Percentiles rank a stretch among this genome's conserved stretches.
phyloP scores from a whole-genome alignment of 2,797 vertebrate genomes.

The Distichodus sexfasciatus region DNA sequence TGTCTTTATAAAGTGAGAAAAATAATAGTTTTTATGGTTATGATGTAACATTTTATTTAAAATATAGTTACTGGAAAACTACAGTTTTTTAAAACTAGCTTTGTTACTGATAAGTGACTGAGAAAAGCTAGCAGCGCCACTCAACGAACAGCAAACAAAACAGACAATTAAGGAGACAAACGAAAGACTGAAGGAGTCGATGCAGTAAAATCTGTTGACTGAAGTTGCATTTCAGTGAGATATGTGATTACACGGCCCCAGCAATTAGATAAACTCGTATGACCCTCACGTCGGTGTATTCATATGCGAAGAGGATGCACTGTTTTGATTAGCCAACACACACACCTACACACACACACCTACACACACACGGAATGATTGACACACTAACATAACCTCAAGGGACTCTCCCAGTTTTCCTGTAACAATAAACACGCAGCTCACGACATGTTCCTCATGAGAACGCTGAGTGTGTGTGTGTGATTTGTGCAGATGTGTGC shows the following conservation, averaged over 20 bases:
- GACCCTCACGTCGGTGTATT: slow-evolving; percentile 42
- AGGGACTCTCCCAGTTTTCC: not conserved
- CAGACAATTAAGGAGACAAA: no score
- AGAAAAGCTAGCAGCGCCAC: no score
- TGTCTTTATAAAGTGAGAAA: no score
- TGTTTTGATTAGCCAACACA: slow-evolving; percentile 26
- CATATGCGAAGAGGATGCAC: slow-evolving; percentile 31
- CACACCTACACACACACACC: not conserved
- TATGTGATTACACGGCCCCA: not conserved
- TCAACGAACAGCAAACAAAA: no score
- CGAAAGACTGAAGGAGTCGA: no score
- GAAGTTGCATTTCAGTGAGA: not conserved
- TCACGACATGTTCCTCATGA: slow-evolving; percentile 1
- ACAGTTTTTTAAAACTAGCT: no score
- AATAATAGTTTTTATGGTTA: no score
- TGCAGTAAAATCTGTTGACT: no score
- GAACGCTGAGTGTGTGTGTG: slow-evolving; percentile 48
- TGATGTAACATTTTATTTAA: no score
- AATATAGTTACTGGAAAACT: no score
- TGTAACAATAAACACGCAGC: slow-evolving; percentile 2
- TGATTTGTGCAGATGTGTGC: slow-evolving; percentile 44
- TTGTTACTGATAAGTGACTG: no score
- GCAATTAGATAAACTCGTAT: not conserved
- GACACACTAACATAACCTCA: slow-evolving; percentile 24
- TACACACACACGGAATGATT: slow-evolving; percentile 4